phyloP scores from a whole-genome alignment of 2,797 vertebrate species.

The Microctenopoma steveboyesi region DNA sequence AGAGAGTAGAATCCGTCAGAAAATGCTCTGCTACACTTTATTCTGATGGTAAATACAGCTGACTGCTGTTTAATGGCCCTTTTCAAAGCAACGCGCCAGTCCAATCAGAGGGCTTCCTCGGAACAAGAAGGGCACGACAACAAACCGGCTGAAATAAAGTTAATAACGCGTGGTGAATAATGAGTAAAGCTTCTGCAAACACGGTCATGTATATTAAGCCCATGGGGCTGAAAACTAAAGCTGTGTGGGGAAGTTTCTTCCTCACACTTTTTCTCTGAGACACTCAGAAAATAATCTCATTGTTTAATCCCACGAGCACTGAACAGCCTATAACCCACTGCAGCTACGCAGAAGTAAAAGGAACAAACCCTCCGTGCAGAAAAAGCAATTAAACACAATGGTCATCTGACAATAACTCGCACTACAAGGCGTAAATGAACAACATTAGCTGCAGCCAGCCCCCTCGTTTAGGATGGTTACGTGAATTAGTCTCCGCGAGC shows the following conservation, averaged over 20 bases:
- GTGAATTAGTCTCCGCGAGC: neutral
- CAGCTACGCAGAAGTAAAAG: neutral
- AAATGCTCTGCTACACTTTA: slow-evolving; percentile 28
- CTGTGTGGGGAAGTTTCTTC: neutral
- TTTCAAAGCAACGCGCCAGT: slow-evolving; percentile 33
- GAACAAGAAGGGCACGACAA: slow-evolving; percentile 20
- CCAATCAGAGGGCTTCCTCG: slow-evolving; percentile 19
- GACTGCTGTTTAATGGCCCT: slow-evolving; percentile 37
- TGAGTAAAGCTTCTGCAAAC: no score
- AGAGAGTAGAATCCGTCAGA: slow-evolving; percentile 31
- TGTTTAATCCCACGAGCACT: neutral
- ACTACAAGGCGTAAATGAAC: no score
- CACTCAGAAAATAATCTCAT: neutral
- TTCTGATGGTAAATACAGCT: slow-evolving; percentile 42
- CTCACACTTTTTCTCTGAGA: neutral
- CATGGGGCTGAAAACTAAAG: no score
- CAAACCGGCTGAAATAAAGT: slow-evolving; percentile 12
- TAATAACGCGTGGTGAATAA: neutral
- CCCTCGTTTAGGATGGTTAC: neutral
- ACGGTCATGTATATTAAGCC: no score
- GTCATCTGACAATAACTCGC: neutral
- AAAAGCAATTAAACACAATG: slow-evolving; percentile 9
- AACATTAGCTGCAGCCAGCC: neutral
- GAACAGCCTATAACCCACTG: neutral
- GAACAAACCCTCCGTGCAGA: neutral